A percentile compares a stretch with the other conserved stretches of the same genome.
Conservation (phyloP, 2,888 invertebrate genomes). For the Machimus rusticus region DNA sequence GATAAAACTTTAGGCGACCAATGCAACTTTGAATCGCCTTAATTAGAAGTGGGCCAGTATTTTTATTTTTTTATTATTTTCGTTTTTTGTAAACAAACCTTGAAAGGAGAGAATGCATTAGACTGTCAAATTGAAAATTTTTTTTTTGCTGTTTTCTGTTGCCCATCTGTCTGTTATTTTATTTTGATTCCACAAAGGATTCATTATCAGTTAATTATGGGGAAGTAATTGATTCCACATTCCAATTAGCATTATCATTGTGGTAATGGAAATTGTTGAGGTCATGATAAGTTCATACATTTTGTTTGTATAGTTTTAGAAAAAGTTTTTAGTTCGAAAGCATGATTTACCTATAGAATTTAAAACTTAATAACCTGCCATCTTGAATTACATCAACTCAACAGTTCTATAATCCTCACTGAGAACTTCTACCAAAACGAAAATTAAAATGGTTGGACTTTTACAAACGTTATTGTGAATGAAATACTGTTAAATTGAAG, state of each 20-base stretch:
- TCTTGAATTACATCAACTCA: no score
- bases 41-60: not conserved
- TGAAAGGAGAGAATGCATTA: not conserved
- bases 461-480: no score
- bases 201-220: not conserved
- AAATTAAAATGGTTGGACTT: no score
- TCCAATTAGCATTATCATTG: not conserved
- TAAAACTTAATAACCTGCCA: no score
- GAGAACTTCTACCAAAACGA: no score
- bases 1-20: not conserved
- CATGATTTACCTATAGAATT: no score
- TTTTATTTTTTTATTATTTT: not conserved
- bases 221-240: not conserved
- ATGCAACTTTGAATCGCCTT: not conserved
- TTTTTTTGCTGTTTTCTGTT: not conserved
- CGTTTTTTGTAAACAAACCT: not conserved
- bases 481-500: no score
- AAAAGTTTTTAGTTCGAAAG: no score
- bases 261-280: not conserved
- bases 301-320: no score
- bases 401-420: no score
- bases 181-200: not conserved
- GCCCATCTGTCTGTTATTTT: not conserved
- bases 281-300: no score
- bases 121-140: not conserved